Evolutionary conservation across 2,113 vertebrate species (phyloP), one percentile per base, ranked within the genome.

Genomic region (Tympanuchus pallidicinctus): DNA sequence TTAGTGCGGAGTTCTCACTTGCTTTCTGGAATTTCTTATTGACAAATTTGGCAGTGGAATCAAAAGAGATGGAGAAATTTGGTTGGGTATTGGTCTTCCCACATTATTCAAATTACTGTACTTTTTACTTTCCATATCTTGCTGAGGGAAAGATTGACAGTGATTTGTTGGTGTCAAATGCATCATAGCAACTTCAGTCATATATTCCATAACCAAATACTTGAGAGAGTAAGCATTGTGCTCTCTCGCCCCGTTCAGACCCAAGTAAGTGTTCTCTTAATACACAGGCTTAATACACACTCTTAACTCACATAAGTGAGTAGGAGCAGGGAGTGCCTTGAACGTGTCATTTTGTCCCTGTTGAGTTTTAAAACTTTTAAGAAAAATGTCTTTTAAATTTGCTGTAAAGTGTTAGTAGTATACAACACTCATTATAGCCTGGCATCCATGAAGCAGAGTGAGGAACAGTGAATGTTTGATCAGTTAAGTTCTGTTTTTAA

Each of bases 141-240:
- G 63, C 64, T 84, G 86, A 92, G 82, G 98, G 97, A 97, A 98
- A 97, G 93, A 95, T 72, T 97, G 97, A 97, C 86, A 96, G 93
- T 90, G 88, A 95, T 93, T 97, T 96, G 78, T 95, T 96, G 94
- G 89, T 95, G 88, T 48, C 65, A 78, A 61, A 86, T 74, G 80
- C 92, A 92, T 97, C 95, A 86, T 52, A 77, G 50, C 64, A 76
- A 52, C 57, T 91, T 71, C 82, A 95, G 91, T 98, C 98, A 98
- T 94, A 96, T 54, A 96, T 98, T 98, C 98, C 98, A 75, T 77
- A 95, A 72, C 84, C 64, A 81, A 93, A 93, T 72, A 65, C 22
- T 0, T 88, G 95, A 96, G 88, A 95, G 52, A 92, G 57, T 80
- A 71, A 93, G 93, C 84, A 28, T 32, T 92, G 93, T 79, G 70